phyloP scores from a whole-genome alignment of 2,888 invertebrate genomes.

The Spilosoma lubricipeda region DNA sequence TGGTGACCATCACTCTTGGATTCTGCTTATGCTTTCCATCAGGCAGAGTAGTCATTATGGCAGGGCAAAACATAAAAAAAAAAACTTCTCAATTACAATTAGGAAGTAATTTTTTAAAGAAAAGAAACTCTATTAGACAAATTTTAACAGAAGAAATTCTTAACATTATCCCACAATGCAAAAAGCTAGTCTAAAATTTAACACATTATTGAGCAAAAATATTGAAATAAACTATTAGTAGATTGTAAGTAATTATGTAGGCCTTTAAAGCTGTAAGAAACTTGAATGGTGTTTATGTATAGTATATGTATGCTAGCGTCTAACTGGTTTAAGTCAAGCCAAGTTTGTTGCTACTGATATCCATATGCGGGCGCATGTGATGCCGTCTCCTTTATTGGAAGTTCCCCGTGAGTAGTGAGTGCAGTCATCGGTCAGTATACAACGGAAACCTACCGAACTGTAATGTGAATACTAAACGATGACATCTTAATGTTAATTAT shows the following conservation, averaged over 20 bases:
- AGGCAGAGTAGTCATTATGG: too few species aligned
- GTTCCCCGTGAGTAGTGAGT: constrained; percentile 65
- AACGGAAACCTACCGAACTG: constrained; percentile 40
- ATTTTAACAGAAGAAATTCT: not conserved
- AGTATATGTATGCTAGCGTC: constrained; percentile 23
- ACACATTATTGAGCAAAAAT: not conserved
- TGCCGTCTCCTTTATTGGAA: constrained; percentile 63
- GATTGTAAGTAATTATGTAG: not conserved
- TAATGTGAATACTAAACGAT: constrained; percentile 50
- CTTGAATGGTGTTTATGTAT: constrained; percentile 30
- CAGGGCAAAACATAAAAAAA: too few species aligned
- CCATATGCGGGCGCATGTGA: constrained; percentile 47
- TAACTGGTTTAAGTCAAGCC: constrained; percentile 41
- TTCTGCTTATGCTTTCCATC: too few species aligned
- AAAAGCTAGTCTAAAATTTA: not conserved
- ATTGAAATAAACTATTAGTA: not conserved
- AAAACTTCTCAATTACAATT: not conserved
- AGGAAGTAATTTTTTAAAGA: not conserved
- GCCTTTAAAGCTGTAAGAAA: constrained; percentile 9
- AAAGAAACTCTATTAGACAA: not conserved
- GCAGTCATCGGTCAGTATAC: constrained; percentile 22
- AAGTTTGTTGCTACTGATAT: constrained; percentile 44
- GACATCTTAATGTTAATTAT: constrained; percentile 49
- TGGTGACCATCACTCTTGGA: too few species aligned
- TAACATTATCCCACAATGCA: not conserved